Evolutionary conservation across 2,888 invertebrate species (phyloP), one percentile per base, ranked within the genome.

Genomic region (Endomychus coccineus): DNA sequence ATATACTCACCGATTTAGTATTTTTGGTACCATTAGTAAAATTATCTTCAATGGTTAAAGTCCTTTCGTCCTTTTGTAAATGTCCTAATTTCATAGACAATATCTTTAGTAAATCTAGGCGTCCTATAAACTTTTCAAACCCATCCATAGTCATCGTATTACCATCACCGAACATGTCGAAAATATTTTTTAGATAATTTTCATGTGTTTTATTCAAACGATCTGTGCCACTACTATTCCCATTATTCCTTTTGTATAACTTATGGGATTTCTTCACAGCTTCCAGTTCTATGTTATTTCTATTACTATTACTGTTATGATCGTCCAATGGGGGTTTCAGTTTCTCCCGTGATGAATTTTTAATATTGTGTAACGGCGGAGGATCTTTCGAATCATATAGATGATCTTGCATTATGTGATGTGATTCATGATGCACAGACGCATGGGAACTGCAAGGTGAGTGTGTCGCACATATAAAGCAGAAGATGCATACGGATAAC

Each of bases 401-500:
- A n/a, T n/a, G n/a, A n/a, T n/a, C n/a, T n/a, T n/a, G n/a, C n/a
- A n/a, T 29, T 16, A 37, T 37, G 25, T 31, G 31, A 12, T 6
- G 25, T 21, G 31, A 31, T 33, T 38, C 38, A 34, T 52, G 50
- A 19, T 50, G 51, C 4, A 57, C 50, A 22, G 52, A 54, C 11
- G 76, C 69, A 55, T 86, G 85, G 2, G 84, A 81, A 28, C 78
- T 79, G 57, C 87, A 86, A 0, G 80, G 80, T 21, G 75, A 68
- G 55, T 84, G 84, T 7, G 84, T 78, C 2, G 85, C 83, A 55
- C 85, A 86, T 1, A 87, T 67, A 29, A 87, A 71, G 56, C 87
- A 87, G 52, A 87, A 81, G 65, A 87, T 80, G 58, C 86, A 85
- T n/a, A 85, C 84, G 9, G 83, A 80, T 50, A 86, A 78, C 39